Percentiles rank a stretch among this genome's conserved stretches.
Evolutionary conservation across 2,113 vertebrate species (phyloP).

Genomic region (Empidonax alnorum): DNA sequence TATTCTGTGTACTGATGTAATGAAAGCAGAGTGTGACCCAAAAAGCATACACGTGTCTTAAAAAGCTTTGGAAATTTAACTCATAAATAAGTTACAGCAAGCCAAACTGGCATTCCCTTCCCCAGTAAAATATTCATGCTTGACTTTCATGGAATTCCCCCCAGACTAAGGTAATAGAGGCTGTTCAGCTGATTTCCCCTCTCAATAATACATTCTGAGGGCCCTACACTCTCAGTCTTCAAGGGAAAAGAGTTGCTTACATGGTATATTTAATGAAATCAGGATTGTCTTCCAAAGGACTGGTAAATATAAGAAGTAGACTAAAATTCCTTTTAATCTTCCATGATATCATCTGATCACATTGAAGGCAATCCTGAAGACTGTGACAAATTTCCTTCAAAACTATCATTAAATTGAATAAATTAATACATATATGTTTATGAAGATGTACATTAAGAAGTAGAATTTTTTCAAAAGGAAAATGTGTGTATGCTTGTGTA

Average conservation of each 20-base stretch:
- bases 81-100: conserved; percentile 51
- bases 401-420: background rate
- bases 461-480: background rate
- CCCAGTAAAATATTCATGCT: conserved; percentile 61
- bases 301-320: background rate
- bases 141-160: conserved; percentile 48
- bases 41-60: background rate
- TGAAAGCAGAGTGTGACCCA: conserved; percentile 6
- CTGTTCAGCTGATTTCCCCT: background rate
- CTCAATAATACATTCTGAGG: conserved; percentile 43
- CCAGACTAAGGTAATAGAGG: conserved; percentile 12
- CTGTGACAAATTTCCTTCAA: background rate
- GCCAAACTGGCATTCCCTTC: conserved; percentile 13
- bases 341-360: background rate
- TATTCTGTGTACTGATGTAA: background rate
- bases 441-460: background rate
- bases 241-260: background rate
- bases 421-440: background rate
- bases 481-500: background rate
- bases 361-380: background rate
- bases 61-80: conserved; percentile 48
- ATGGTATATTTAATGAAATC: background rate
- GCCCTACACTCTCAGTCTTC: background rate
- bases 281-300: background rate
- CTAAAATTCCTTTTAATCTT: background rate